Evolutionary conservation across 2,888 invertebrate species (phyloP).

Genomic region (Spatulosminthurus flaviceps): DNA sequence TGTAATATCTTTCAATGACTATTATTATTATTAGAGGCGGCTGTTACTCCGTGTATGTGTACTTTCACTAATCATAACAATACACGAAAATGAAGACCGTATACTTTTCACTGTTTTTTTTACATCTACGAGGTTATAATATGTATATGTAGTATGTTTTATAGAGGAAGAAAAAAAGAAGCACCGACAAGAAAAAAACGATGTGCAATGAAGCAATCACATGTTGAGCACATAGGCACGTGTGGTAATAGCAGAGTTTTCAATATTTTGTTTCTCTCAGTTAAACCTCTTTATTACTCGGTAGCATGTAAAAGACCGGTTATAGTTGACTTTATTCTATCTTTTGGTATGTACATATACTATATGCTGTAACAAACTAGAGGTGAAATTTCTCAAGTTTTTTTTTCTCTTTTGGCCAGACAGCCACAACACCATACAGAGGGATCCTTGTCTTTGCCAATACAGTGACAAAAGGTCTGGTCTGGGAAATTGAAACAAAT

Average conservation of each 20-base stretch:
- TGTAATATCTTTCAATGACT: slow-evolving; percentile 1
- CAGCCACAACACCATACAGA: too few species aligned
- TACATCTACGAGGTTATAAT: too few species aligned
- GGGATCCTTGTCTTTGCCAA: not conserved
- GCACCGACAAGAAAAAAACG: slow-evolving; percentile 9
- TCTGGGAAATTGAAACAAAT: slow-evolving; percentile 6
- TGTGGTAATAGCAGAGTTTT: slow-evolving; percentile 16
- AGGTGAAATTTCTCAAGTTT: too few species aligned
- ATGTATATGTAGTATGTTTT: too few species aligned
- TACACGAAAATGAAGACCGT: too few species aligned
- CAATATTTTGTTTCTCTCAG: not conserved
- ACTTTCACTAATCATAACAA: too few species aligned
- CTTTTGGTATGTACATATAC: too few species aligned
- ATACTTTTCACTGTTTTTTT: too few species aligned
- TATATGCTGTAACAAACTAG: too few species aligned
- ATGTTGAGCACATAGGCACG: slow-evolving; percentile 27
- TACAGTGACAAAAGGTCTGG: not conserved
- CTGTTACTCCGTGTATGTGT: not conserved
- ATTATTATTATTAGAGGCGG: not conserved
- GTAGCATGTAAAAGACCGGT: slow-evolving; percentile 12
- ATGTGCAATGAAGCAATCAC: not conserved
- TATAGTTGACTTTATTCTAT: not conserved
- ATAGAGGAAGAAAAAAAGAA: too few species aligned
- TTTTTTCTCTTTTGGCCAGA: too few species aligned
- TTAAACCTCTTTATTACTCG: not conserved